Conservation (phyloP, 2,797 vertebrate species). For the Xyrichtys novacula region DNA sequence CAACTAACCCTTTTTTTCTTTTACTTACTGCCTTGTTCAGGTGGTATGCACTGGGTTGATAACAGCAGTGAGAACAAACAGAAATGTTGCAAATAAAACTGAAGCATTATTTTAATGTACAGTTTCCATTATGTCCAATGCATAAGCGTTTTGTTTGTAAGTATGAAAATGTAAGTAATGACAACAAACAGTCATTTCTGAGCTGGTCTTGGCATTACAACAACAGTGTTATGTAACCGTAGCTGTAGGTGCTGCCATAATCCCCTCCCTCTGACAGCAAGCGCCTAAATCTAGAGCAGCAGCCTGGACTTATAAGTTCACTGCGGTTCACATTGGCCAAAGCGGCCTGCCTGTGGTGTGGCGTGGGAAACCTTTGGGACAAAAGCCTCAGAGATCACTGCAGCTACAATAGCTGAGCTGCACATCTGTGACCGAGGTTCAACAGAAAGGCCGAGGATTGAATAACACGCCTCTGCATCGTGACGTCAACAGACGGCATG, state of each 20-base stretch:
- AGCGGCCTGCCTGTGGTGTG: constrained; percentile 32
- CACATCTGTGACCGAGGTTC: constrained; percentile 63
- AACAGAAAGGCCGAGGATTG: constrained; percentile 23
- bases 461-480: constrained; percentile 32
- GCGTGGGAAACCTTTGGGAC: constrained; percentile 51
- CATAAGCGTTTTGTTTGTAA: not conserved
- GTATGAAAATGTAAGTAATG: constrained; percentile 15
- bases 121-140: not conserved
- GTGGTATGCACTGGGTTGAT: no score
- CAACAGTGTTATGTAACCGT: constrained; percentile 60
- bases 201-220: constrained; percentile 11
- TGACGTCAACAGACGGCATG: constrained; percentile 36
- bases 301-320: constrained; percentile 75
- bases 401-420: constrained; percentile 12
- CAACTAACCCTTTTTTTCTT: no score
- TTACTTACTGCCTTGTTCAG: no score
- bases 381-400: constrained; percentile 37
- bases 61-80: no score
- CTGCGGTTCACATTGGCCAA: constrained; percentile 63
- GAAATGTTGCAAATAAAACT: no score
- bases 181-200: constrained; percentile 26
- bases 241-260: constrained; percentile 69
- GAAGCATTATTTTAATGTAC: not conserved
- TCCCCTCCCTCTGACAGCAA: constrained; percentile 59
- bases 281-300: constrained; percentile 71